phyloP scores from a whole-genome alignment of 2,888 invertebrate genomes.

The Ptychoptera contaminata region DNA sequence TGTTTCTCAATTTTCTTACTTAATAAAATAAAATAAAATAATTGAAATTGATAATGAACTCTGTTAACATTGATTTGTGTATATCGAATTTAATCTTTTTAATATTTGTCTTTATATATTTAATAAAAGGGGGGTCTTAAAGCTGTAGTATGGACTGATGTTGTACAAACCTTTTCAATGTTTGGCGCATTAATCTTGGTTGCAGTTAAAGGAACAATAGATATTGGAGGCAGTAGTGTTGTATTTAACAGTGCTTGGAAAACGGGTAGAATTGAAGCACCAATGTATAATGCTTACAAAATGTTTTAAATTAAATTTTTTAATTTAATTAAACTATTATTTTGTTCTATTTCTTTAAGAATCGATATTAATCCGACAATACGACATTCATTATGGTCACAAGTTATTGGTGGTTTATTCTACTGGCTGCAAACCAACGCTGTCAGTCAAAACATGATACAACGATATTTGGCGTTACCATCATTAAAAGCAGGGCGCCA shows the following conservation, averaged over 20 bases:
- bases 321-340: background rate
- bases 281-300: slow-evolving; percentile 41
- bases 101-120: background rate
- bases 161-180: slow-evolving; percentile 65
- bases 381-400: slow-evolving; percentile 69
- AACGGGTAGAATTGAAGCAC: slow-evolving; percentile 51
- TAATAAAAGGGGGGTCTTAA: slow-evolving; percentile 51
- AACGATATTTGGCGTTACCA: slow-evolving; percentile 65
- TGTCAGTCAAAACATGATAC: slow-evolving; percentile 78
- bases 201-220: slow-evolving; percentile 55
- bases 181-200: slow-evolving; percentile 57
- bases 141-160: slow-evolving; percentile 65
- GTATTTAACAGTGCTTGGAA: slow-evolving; percentile 53
- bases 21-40: background rate
- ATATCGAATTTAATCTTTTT: background rate
- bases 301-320: background rate
- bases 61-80: no score
- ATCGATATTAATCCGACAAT: slow-evolving; percentile 61
- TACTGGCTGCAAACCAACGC: slow-evolving; percentile 67
- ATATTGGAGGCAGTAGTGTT: slow-evolving; percentile 50
- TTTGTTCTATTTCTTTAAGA: slow-evolving; percentile 32
- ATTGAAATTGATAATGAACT: background rate
- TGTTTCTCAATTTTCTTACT: background rate
- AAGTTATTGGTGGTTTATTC: slow-evolving; percentile 58
- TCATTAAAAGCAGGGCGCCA: slow-evolving; percentile 42